phyloP scores from a whole-genome alignment of 2,797 vertebrate genomes.

The Brachymystax lenok region DNA sequence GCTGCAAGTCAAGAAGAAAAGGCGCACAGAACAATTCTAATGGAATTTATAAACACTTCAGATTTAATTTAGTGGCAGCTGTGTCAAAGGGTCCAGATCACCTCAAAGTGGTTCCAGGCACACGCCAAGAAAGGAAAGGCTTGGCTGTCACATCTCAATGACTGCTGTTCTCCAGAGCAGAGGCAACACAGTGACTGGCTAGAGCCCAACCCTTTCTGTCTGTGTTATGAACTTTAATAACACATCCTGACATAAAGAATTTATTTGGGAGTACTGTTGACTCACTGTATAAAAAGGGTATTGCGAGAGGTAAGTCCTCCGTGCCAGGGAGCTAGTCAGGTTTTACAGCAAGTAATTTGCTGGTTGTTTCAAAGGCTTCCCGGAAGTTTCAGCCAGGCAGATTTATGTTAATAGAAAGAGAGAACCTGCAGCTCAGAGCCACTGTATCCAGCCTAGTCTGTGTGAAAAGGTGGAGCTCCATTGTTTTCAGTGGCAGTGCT shows the following conservation, averaged over 20 bases:
- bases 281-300: slow-evolving; percentile 63
- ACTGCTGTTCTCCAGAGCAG: slow-evolving; percentile 9
- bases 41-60: slow-evolving; percentile 69
- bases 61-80: slow-evolving; percentile 55
- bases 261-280: slow-evolving; percentile 62
- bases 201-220: slow-evolving; percentile 17
- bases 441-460: slow-evolving; percentile 32
- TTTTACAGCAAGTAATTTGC: slow-evolving; percentile 79
- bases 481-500: slow-evolving; percentile 30
- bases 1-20: slow-evolving; percentile 54
- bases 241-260: slow-evolving; percentile 66
- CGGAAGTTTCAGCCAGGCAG: slow-evolving; percentile 64
- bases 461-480: slow-evolving; percentile 23
- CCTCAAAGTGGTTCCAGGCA: slow-evolving; percentile 67
- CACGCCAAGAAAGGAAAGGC: neutral
- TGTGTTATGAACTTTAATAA: slow-evolving; percentile 77
- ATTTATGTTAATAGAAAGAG: slow-evolving; percentile 63
- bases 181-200: slow-evolving; percentile 16
- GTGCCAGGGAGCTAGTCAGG: slow-evolving; percentile 58
- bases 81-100: slow-evolving; percentile 65
- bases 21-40: slow-evolving; percentile 46
- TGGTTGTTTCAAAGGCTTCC: slow-evolving; percentile 77
- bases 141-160: slow-evolving; percentile 21
- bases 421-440: slow-evolving; percentile 13
- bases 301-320: slow-evolving; percentile 36